phyloP scores from a whole-genome alignment of 2,888 invertebrate genomes.

The Volucella inflata region DNA sequence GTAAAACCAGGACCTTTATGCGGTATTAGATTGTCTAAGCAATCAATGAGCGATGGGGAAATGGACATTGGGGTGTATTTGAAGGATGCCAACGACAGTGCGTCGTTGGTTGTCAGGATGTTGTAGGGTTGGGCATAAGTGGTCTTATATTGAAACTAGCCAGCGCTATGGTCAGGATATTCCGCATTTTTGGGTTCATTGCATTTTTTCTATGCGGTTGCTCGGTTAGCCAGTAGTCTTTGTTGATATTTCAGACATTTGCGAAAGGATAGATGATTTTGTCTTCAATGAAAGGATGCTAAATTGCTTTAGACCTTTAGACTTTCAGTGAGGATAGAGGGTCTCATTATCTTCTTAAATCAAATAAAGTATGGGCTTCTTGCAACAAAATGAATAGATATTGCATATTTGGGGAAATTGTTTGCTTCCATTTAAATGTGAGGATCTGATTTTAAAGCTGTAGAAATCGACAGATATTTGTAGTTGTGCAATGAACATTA shows the following conservation, averaged over 20 bases:
- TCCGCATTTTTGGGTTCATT: slow-evolving; percentile 58
- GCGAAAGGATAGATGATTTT: neutral
- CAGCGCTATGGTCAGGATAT: slow-evolving; percentile 43
- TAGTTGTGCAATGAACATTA: too few species aligned
- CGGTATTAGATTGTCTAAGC: slow-evolving; percentile 67
- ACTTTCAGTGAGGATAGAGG: slow-evolving; percentile 24
- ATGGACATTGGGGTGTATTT: slow-evolving; percentile 21
- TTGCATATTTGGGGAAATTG: too few species aligned
- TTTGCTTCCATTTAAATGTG: too few species aligned
- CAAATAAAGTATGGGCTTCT: slow-evolving; percentile 27
- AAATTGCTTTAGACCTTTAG: slow-evolving; percentile 57
- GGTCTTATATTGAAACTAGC: slow-evolving; percentile 1
- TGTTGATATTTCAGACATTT: slow-evolving; percentile 35
- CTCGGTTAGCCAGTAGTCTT: slow-evolving; percentile 40
- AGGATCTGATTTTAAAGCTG: too few species aligned
- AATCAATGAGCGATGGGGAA: slow-evolving; percentile 32
- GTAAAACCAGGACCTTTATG: slow-evolving; percentile 50
- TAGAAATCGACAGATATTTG: too few species aligned
- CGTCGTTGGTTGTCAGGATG: slow-evolving; percentile 28
- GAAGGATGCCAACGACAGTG: slow-evolving; percentile 11
- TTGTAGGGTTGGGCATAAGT: slow-evolving; percentile 8
- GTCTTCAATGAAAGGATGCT: slow-evolving; percentile 40
- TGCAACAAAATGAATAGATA: neutral
- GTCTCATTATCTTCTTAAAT: slow-evolving; percentile 46
- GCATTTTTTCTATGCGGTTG: slow-evolving; percentile 30